Base-by-base conservation (phyloP, 2,797 vertebrate species). In the Chaenodraco wilsoni region DNA sequence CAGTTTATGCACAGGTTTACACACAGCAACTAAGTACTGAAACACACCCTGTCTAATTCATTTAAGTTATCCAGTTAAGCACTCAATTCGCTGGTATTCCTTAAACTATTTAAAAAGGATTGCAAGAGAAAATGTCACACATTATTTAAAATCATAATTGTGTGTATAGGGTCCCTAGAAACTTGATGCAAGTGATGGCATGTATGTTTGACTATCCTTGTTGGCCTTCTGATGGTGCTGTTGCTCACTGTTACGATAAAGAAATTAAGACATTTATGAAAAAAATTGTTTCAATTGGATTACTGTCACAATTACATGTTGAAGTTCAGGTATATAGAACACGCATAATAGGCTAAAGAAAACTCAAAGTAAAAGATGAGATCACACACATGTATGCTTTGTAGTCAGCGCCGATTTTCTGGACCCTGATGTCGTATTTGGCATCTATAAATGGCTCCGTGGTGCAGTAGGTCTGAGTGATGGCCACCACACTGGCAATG, bases 401-500 rank as follows among this genome's bases (percentile, higher is more conserved):
- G 93, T 99, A 99, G 94, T 98, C 98, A 43, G 65, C 91, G 51
- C 97, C 97, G 41, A 99, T 99, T 92, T 98, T 99, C 95, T 99
- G 98, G 84, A 99, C 97, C 89, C 97, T 94, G 92, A 99, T 98
- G 94, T 99, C 98, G 16, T 99, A 99, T 88, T 99, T 99, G 89
- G 98, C 96, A 0, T 99, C 97, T 76, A 99, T 91, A 89, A 97
- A 99, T 72, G 98, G 96, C 85, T 99, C 98, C 21, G 97, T 98
- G 54, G 98, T 99, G 82, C 97, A 97, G 84, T 99, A 99, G 72
- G 98, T 99, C 91, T 99, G 97, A 74, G 98, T 98, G 85, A 99
- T 97, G 69, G 98, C 98, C 79, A 99, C 98, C 89, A 99, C 97
- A 51, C 98, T 99, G 49, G 97, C 98, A 84, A 99, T 98, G 92